Percentiles rank a stretch among this genome's conserved stretches.
Conservation (phyloP, 1,140 invertebrate species). For the Helicoverpa armigera region DNA sequence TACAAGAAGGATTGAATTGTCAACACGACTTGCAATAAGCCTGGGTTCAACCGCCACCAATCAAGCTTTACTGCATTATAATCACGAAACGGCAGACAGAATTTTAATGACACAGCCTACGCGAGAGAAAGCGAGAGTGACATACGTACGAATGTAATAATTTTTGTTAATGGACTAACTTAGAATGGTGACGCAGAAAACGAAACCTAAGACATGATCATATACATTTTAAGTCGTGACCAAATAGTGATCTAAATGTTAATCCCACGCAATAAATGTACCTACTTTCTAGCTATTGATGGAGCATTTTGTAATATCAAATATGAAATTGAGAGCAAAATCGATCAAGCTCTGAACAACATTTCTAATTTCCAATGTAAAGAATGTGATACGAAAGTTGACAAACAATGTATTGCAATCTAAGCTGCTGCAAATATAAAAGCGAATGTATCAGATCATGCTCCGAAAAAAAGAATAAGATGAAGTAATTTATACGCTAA, state of each 20-base stretch:
- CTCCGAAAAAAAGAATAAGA: background rate
- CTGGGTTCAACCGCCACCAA: slow-evolving; percentile 23
- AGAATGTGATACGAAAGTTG: slow-evolving; percentile 15
- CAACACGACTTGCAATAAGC: slow-evolving; percentile 54
- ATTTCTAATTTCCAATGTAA: slow-evolving; percentile 39
- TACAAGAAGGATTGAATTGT: slow-evolving; percentile 66
- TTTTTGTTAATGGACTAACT: slow-evolving; percentile 54
- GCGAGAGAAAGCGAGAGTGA: slow-evolving; percentile 71
- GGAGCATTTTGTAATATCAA: slow-evolving; percentile 38
- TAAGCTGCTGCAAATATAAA: background rate
- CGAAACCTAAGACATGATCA: slow-evolving; percentile 46
- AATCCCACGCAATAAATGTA: slow-evolving; percentile 41
- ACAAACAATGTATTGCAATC: slow-evolving; percentile 12
- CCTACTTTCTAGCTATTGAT: slow-evolving; percentile 45
- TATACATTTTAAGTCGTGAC: slow-evolving; percentile 45
- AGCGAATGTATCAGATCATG: background rate
- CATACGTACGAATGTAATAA: slow-evolving; percentile 61
- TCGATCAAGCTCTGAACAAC: slow-evolving; percentile 28
- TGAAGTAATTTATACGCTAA: background rate
- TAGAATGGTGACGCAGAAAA: slow-evolving; percentile 52
- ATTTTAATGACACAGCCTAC: slow-evolving; percentile 62
- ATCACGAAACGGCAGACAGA: slow-evolving; percentile 56
- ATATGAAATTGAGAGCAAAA: slow-evolving; percentile 38
- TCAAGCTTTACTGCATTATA: slow-evolving; percentile 58
- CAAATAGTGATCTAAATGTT: slow-evolving; percentile 46